These are phyloP conservation scores for Turnix velox DNA, from an alignment of 2,113 vertebrate genomes.

Conservation along the genomic window DNA sequence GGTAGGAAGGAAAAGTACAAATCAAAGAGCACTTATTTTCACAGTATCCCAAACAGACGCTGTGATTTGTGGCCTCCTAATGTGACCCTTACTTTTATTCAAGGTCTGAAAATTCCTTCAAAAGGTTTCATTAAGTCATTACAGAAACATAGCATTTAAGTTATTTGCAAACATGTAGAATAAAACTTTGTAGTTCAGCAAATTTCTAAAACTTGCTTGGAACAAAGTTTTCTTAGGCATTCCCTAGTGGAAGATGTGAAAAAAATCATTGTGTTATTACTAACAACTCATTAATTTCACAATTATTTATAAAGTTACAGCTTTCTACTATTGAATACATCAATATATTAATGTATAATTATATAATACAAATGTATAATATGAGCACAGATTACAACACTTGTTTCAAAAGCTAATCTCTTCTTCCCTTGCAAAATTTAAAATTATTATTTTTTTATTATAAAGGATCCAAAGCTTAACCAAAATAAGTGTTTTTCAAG, in stretches of 20 bases:
- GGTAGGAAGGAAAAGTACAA: background rate
- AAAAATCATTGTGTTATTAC: background rate
- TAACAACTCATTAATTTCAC: background rate
- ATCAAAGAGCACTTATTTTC: background rate
- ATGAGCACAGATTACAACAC: background rate
- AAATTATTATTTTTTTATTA: background rate
- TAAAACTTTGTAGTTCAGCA: background rate
- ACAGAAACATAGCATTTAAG: background rate
- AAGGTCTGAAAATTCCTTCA: background rate
- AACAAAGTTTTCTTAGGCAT: background rate
- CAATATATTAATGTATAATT: background rate
- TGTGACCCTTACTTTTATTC: background rate
- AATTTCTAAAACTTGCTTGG: background rate
- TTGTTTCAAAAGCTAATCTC: background rate
- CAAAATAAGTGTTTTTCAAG: background rate
- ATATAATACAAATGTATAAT: background rate
- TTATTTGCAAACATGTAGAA: background rate
- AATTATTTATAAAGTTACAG: background rate
- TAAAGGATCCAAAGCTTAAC: background rate
- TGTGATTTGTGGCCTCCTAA: background rate
- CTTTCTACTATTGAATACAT: background rate
- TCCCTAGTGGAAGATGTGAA: background rate
- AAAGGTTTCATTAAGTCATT: background rate
- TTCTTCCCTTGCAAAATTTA: conserved; percentile 8
- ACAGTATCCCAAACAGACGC: background rate